Base-by-base conservation (phyloP, 1,140 invertebrate genomes). In the Drosophila insularis region DNA sequence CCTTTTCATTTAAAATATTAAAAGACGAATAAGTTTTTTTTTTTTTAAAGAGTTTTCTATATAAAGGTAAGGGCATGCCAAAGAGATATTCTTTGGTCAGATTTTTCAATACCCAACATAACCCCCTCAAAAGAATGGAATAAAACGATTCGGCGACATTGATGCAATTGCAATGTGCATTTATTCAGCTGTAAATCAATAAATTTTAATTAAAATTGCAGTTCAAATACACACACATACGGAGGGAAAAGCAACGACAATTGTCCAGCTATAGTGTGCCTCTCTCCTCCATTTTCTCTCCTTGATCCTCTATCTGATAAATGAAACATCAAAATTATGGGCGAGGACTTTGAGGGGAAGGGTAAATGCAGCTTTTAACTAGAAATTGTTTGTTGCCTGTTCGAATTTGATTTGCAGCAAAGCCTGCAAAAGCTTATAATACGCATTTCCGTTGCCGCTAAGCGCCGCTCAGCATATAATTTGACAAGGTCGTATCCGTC, bases 131-230 rank as follows among this genome's bases (percentile, higher is more conserved):
- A 50, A 50, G 2, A 50, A 21, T 21, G 43, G 43, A 50, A 50
- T 50, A 50, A 50, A 50, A 50, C 43, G 21, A 4, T 46, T 23
- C 21, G 35, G 14, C 50, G 71, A 74, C 71, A 77, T 77, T 70
- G 75, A 77, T 85, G 64, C 81, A 71, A 71, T 60, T 76, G 66
- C 63, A 67, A 72, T 79, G 72, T 21, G 68, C 75, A 87, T 87
- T 87, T 82, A 89, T 86, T 86, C 82, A 89, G 71, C 84, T 87
- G 79, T 87, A 87, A 87, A 87, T 87, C 84, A 87, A 87, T 87
- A 87, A 87, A 87, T 87, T 87, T 87, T 82, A 87, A 87, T 87
- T 87, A 82, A 87, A 87, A 87, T 87, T 87, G 79, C 82, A 89
- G 82, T 68, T 72, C 10, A 59, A 71, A 79, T 66, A 61, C 81